phyloP scores from a whole-genome alignment of 2,797 vertebrate species.

The Paguma larvata region DNA sequence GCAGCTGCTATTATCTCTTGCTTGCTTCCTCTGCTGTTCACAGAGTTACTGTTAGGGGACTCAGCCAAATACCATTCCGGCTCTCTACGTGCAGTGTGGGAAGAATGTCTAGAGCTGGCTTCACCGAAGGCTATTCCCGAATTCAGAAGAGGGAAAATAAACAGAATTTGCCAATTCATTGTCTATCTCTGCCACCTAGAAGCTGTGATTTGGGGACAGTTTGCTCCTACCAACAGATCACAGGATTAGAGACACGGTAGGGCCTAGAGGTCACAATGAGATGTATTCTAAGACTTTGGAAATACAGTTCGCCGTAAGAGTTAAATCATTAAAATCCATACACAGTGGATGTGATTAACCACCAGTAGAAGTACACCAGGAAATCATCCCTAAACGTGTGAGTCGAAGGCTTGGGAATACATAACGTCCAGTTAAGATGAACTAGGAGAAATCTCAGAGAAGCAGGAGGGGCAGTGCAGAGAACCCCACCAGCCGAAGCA shows the following conservation, averaged over 20 bases:
- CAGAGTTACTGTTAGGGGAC: not conserved
- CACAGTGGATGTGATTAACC: not conserved
- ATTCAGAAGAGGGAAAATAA: not conserved
- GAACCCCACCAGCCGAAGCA: not conserved
- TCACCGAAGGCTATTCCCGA: not conserved
- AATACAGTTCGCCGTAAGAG: not conserved
- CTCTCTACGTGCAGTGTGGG: not conserved
- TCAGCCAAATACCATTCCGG: not conserved
- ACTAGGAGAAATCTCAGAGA: not conserved
- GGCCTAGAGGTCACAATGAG: not conserved
- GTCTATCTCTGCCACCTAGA: not conserved
- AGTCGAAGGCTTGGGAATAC: not conserved
- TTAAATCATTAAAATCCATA: not conserved
- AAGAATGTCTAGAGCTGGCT: not conserved
- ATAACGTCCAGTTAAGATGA: not conserved
- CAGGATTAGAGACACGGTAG: not conserved
- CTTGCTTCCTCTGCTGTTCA: constrained; percentile 1
- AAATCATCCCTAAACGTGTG: not conserved
- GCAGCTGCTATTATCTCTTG: not conserved
- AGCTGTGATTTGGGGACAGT: not conserved
- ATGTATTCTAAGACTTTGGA: not conserved
- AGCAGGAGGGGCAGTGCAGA: not conserved
- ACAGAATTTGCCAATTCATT: not conserved
- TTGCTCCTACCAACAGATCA: not conserved
- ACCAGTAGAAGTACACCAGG: not conserved